These are phyloP conservation scores for Andricus grossulariae DNA, from an alignment of 1,140 invertebrate genomes.

Conservation along the genomic window DNA sequence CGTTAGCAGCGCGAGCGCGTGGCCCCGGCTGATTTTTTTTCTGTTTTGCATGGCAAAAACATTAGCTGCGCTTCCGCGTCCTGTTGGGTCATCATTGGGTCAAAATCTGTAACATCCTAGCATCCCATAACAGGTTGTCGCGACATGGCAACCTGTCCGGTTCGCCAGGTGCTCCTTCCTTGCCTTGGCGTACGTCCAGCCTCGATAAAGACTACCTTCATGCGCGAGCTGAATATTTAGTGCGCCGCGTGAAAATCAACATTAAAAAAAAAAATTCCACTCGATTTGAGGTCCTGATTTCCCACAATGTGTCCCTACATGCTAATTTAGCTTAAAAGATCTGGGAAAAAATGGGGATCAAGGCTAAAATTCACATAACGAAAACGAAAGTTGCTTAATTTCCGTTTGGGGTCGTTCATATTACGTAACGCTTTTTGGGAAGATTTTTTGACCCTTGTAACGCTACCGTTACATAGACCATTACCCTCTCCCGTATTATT, in stretches of 20 bases:
- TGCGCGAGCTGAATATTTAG: conserved; percentile 54
- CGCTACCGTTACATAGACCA: no score
- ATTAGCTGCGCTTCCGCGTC: conserved; percentile 62
- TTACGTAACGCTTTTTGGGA: no score
- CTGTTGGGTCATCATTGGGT: conserved; percentile 62
- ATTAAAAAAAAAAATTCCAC: neutral
- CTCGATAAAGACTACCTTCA: conserved; percentile 52
- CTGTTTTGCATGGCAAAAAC: conserved; percentile 55
- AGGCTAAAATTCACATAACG: no score
- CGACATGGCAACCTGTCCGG: conserved; percentile 43
- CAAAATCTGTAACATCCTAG: conserved; percentile 61
- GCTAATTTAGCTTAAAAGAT: no score
- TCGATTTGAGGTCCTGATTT: no score
- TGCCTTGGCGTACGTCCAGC: conserved; percentile 39
- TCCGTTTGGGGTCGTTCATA: no score
- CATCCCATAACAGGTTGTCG: conserved; percentile 65
- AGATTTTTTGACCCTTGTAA: no score
- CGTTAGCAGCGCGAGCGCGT: conserved; percentile 43
- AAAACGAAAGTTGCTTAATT: no score
- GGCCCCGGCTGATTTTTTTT: conserved; percentile 48
- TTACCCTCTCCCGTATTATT: no score
- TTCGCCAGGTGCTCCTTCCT: conserved; percentile 50
- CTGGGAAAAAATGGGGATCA: no score
- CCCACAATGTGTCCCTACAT: no score
- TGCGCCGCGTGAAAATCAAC: neutral